Conservation (phyloP, 1,140 invertebrate species). For the Calephelis virginiensis region DNA sequence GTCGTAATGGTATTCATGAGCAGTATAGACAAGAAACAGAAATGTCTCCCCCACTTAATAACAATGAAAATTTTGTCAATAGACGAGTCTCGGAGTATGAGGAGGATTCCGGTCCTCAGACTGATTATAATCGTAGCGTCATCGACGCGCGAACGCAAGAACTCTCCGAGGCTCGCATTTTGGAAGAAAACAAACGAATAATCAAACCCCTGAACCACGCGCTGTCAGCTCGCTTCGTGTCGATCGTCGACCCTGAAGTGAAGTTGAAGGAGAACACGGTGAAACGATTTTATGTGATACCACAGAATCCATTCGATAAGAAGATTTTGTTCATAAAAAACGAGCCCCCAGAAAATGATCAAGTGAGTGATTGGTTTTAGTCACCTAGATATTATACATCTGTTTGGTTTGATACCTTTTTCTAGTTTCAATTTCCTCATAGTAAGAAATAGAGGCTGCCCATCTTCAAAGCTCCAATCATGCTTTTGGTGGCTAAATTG, state of each 20-base stretch:
- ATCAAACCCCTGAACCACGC: slow-evolving; percentile 53
- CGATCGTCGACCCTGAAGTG: slow-evolving; percentile 53
- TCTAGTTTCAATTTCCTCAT: too few species aligned
- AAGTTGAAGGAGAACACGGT: slow-evolving; percentile 43
- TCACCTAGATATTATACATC: background rate
- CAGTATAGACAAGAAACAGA: slow-evolving; percentile 49
- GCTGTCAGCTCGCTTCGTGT: slow-evolving; percentile 56
- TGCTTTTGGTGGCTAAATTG: too few species aligned
- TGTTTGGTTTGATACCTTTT: too few species aligned
- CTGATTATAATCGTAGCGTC: slow-evolving; percentile 44
- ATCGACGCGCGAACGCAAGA: slow-evolving; percentile 50
- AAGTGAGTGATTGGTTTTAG: background rate
- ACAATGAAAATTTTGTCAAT: slow-evolving; percentile 61
- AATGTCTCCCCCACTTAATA: slow-evolving; percentile 50
- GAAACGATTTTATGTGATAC: slow-evolving; percentile 67
- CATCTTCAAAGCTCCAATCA: too few species aligned
- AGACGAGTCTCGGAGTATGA: slow-evolving; percentile 65
- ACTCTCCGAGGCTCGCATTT: slow-evolving; percentile 54
- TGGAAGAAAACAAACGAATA: slow-evolving; percentile 62
- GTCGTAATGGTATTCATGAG: slow-evolving; percentile 63
- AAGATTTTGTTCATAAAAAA: slow-evolving; percentile 76
- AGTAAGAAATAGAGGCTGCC: too few species aligned
- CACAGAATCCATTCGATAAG: slow-evolving; percentile 64
- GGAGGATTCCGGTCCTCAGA: slow-evolving; percentile 49
- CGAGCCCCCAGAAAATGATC: slow-evolving; percentile 56